Evolutionary conservation across 2,113 vertebrate species (phyloP), one percentile per base, ranked within the genome.

Genomic region (Lepus europaeus): DNA sequence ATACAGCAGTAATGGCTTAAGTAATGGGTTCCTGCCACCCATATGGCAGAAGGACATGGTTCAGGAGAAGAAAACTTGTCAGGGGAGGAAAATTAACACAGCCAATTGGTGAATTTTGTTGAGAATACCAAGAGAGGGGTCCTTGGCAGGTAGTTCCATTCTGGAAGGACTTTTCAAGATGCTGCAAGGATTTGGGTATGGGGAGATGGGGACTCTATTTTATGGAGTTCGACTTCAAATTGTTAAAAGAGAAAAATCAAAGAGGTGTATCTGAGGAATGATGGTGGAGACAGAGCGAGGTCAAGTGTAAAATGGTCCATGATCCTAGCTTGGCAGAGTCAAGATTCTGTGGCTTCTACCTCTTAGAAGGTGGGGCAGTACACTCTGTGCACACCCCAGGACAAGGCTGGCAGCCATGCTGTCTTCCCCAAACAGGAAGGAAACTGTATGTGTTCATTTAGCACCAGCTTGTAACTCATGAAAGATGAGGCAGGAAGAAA

Each of bases 321-420:
- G 23, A 31, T 31, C 14, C 25, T 66, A 29, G 13, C 23, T n/a
- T 25, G 63, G 68, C 9, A 31, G n/a, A 84, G n/a, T 56, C 12
- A 2, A 76, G 33, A 20, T 12, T 31, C 70, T 11, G 45, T 12
- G 74, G n/a, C 22, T 72, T 66, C n/a, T 53, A 63, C 45, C 74
- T 78, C 87, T 79, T 9, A 29, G 59, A 77, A 33, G 39, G 22
- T 23, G 70, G n/a, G 29, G 25, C 2, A 0, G 11, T 66, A 17
- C 6, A 79, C 66, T 23, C 20, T n/a, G 39, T 23, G 31, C 45
- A 19, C 4, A 5, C 4, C 5, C 1, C 39, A 25, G 29, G 16
- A 12, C 2, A n/a, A 66, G 1, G 1, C 9, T 20, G 33, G 39
- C 49, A 69, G 5, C 2, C 19, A 6, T 6, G 6, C 4, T 10